Conservation (phyloP, 64 coral and sea anemone species). For the Orbicella faveolata region DNA sequence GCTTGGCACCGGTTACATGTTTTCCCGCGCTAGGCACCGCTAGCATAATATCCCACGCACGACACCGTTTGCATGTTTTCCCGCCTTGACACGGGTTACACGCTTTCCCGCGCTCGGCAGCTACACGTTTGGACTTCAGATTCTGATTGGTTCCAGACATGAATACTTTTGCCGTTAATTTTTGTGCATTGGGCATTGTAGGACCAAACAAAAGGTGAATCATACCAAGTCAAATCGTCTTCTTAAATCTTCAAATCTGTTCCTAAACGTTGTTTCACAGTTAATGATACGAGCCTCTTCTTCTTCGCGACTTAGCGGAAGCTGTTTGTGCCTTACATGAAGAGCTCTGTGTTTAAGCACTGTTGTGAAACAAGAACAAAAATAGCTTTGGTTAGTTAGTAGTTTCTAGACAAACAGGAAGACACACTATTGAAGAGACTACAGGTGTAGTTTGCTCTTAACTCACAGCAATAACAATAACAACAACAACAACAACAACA, state of each 20-base stretch:
- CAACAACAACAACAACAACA: no score
- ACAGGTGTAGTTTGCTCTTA: no score
- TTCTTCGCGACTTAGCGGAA: constrained; percentile 56
- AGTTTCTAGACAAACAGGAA: no score
- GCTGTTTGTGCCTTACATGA: constrained; percentile 36
- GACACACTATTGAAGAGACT: no score
- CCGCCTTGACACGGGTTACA: no score
- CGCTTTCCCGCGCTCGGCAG: background rate
- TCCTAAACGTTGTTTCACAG: constrained; percentile 50
- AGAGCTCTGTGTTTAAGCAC: constrained; percentile 71
- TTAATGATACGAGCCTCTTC: constrained; percentile 51
- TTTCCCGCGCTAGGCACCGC: no score
- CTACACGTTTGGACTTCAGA: background rate
- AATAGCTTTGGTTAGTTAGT: background rate
- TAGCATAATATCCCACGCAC: no score
- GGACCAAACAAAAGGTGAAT: background rate
- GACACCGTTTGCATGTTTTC: no score
- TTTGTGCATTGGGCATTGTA: background rate
- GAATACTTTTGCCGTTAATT: background rate
- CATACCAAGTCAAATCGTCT: constrained; percentile 78
- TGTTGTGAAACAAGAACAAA: constrained; percentile 6
- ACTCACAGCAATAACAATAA: no score
- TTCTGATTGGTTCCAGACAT: background rate
- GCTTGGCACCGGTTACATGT: no score
- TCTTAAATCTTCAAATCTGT: constrained; percentile 65